Evolutionary conservation across 2,888 invertebrate species (phyloP).

Genomic region (Pachycephus smyrnensis): DNA sequence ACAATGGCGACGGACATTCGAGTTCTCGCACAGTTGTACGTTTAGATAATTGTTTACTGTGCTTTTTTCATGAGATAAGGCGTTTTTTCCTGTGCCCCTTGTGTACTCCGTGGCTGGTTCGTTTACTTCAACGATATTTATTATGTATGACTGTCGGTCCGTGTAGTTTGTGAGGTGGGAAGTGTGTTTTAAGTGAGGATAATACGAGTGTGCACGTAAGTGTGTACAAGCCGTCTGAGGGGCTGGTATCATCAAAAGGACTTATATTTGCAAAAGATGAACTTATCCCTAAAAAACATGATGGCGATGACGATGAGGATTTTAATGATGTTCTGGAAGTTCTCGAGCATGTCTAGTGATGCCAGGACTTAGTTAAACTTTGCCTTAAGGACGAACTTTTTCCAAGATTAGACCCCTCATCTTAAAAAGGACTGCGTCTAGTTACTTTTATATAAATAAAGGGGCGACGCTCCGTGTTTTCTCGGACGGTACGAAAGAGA

Average conservation of each 20-base stretch:
- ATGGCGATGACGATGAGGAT: constrained; percentile 20
- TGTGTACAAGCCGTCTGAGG: constrained; percentile 53
- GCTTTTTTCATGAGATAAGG: constrained; percentile 15
- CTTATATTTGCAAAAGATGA: constrained; percentile 41
- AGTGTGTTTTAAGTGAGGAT: constrained; percentile 56
- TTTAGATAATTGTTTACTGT: constrained; percentile 33
- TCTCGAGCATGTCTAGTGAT: constrained; percentile 41
- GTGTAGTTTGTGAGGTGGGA: constrained; percentile 54
- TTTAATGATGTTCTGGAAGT: neutral
- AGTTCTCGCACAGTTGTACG: constrained; percentile 9
- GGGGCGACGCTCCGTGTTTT: neutral
- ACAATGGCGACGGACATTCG: constrained; percentile 36
- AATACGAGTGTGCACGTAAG: constrained; percentile 60
- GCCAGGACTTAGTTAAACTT: constrained; percentile 32
- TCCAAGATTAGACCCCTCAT: constrained; percentile 10
- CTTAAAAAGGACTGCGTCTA: constrained; percentile 8
- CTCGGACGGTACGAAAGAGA: neutral
- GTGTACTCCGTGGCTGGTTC: constrained; percentile 20
- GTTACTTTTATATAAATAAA: constrained; percentile 32
- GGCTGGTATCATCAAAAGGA: constrained; percentile 44
- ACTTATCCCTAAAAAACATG: constrained; percentile 33
- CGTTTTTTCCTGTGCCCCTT: constrained; percentile 15
- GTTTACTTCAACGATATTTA: constrained; percentile 19
- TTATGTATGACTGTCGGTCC: constrained; percentile 19
- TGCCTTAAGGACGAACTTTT: constrained; percentile 37